Evolutionary conservation across 2,113 vertebrate species (phyloP).

Genomic region (Albula glossodonta): DNA sequence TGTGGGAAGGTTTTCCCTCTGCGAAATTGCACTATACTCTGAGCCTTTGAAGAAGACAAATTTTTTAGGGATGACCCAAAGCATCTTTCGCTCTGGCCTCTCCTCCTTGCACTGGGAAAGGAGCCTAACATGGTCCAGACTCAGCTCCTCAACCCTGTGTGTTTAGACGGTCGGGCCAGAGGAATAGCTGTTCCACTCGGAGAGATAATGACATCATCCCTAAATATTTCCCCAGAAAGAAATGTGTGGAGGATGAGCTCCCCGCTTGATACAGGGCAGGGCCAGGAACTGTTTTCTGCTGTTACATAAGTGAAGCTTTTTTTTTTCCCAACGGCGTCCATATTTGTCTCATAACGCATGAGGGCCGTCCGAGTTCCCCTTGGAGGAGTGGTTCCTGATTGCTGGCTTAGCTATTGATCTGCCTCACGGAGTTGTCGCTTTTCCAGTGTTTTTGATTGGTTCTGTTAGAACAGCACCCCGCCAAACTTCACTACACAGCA

Average conservation of each 20-base stretch:
- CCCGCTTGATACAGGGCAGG: not conserved
- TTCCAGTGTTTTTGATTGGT: not conserved
- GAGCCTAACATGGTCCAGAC: not conserved
- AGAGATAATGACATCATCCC: not conserved
- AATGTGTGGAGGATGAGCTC: not conserved
- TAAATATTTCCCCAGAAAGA: not conserved
- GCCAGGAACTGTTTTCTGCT: not conserved
- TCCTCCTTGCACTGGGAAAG: not conserved
- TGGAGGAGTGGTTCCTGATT: not conserved
- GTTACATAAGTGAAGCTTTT: not conserved
- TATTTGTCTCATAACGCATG: not conserved
- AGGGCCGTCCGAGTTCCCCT: not conserved
- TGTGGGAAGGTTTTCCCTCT: not conserved
- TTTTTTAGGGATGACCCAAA: not conserved
- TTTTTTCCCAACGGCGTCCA: not conserved
- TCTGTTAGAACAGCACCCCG: not conserved
- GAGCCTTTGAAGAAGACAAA: not conserved
- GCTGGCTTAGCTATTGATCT: not conserved
- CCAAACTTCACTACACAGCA: not conserved
- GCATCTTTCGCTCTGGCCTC: not conserved
- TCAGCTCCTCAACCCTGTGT: not conserved
- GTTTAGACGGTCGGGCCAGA: not conserved
- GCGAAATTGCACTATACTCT: not conserved
- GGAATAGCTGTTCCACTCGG: conserved; percentile 4
- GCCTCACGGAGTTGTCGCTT: not conserved